Evolutionary conservation across 2,113 vertebrate species (phyloP).

Genomic region (Perca schrenkii): DNA sequence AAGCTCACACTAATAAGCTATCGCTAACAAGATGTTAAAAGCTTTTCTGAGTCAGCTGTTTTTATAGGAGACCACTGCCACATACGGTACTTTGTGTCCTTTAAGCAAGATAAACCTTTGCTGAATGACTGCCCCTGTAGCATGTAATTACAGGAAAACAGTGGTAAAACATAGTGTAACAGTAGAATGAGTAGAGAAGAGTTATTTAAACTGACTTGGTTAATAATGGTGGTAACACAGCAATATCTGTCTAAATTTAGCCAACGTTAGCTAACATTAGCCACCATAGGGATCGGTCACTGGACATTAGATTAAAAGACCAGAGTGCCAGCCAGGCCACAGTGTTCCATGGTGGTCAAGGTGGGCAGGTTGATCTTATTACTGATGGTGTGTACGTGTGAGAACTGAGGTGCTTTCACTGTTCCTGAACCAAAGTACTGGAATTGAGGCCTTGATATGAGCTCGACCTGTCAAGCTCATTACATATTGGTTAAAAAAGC

Average conservation of each 20-base stretch:
- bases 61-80: constrained; percentile 5
- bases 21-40: constrained; percentile 54
- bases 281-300: constrained; percentile 14
- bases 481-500: neutral
- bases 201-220: neutral
- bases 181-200: neutral
- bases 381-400: neutral
- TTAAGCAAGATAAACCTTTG: neutral
- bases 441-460: neutral
- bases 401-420: neutral
- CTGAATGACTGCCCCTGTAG: neutral
- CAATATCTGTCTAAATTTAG: neutral
- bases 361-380: constrained; percentile 41
- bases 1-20: constrained; percentile 68
- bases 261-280: neutral
- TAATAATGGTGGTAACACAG: neutral
- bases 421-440: neutral
- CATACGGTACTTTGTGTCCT: neutral
- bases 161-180: neutral
- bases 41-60: constrained; percentile 60
- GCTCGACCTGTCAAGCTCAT: neutral
- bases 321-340: constrained; percentile 4
- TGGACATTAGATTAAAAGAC: constrained; percentile 49
- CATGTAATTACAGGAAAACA: neutral
- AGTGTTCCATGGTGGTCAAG: constrained; percentile 20